phyloP scores from a whole-genome alignment of 2,888 invertebrate genomes.

The Pheosia gnoma region DNA sequence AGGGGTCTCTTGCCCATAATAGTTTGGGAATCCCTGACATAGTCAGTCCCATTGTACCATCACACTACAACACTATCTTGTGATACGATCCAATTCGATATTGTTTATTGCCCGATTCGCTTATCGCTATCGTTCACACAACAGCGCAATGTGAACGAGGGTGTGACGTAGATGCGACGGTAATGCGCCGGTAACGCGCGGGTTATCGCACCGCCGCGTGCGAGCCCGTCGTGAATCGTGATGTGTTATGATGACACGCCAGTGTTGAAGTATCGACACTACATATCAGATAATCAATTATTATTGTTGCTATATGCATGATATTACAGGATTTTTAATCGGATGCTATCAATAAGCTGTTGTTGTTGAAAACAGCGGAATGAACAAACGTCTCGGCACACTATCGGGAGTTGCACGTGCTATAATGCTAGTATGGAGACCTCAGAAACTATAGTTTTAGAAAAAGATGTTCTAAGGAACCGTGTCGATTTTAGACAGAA shows the following conservation, averaged over 20 bases:
- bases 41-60: not conserved
- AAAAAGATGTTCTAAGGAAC: no score
- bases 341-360: no score
- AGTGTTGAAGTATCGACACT: conserved; percentile 26
- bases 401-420: no score
- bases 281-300: conserved; percentile 26
- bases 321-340: no score
- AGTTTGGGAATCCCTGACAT: no score
- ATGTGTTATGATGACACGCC: conserved; percentile 31
- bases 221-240: not conserved
- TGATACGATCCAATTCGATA: conserved; percentile 18
- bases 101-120: conserved; percentile 26
- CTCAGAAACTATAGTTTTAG: no score
- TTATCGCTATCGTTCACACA: conserved; percentile 38
- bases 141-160: conserved; percentile 30
- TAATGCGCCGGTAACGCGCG: conserved; percentile 39
- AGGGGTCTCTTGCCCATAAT: no score
- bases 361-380: no score
- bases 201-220: conserved; percentile 48
- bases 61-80: conserved; percentile 10
- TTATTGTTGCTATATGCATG: conserved; percentile 33
- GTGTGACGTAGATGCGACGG: conserved; percentile 40
- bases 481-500: no score
- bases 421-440: no score
- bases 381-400: no score